phyloP scores from a whole-genome alignment of 2,113 vertebrate species.

The Clarias magur region DNA sequence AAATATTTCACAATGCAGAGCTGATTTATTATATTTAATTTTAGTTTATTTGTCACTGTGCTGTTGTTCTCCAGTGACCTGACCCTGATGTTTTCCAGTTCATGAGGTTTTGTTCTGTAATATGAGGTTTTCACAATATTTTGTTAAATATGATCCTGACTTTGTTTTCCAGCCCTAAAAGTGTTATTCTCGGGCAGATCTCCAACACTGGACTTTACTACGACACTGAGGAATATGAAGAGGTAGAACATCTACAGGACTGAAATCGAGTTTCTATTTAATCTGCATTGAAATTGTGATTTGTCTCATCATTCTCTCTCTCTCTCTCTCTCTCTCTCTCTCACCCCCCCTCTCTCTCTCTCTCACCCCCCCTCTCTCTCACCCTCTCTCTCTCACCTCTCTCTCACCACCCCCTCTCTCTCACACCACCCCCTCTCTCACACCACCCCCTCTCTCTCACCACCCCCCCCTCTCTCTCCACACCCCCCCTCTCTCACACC shows the following conservation, averaged over 20 bases:
- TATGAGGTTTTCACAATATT: not conserved
- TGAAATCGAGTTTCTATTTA: not conserved
- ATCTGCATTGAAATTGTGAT: not conserved
- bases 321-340: too few species aligned
- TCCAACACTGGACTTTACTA: slow-evolving; percentile 85
- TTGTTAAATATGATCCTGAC: not conserved
- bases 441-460: accelerated
- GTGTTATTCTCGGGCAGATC: slow-evolving; percentile 83
- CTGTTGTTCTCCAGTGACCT: not conserved
- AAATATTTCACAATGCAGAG: not conserved
- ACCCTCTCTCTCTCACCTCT: accelerated
- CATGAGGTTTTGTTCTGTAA: not conserved
- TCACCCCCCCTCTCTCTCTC: too few species aligned
- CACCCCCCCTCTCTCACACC: too few species aligned
- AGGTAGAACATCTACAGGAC: slow-evolving; percentile 73
- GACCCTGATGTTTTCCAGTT: not conserved
- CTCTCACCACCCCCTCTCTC: accelerated
- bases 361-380: too few species aligned
- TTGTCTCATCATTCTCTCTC: too few species aligned
- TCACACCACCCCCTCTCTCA: too few species aligned
- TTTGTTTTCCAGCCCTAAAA: slow-evolving; percentile 77
- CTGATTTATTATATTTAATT: too few species aligned
- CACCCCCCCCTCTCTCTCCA: accelerated
- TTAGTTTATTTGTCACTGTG: not conserved
- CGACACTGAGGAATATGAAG: slow-evolving; percentile 85